Percentiles rank a stretch among this genome's conserved stretches.
These are phyloP conservation scores for Schizothorax lantsangensis DNA, from an alignment of 2,797 vertebrate species.

Conservation along the genomic window DNA sequence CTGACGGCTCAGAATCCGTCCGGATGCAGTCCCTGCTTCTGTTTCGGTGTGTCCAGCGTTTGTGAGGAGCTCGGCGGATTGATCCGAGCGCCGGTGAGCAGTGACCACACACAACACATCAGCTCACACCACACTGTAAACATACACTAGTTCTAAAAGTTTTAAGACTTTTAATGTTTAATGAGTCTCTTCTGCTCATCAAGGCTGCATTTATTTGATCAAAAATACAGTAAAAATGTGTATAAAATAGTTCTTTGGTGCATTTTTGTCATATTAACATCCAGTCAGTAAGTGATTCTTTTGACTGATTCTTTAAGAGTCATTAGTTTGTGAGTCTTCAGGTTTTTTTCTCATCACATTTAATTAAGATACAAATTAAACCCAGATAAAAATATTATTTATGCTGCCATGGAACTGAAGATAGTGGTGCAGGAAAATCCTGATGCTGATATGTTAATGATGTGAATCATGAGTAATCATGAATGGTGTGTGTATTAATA, in stretches of 20 bases:
- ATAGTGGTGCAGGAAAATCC: neutral
- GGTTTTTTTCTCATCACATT: neutral
- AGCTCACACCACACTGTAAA: too few species aligned
- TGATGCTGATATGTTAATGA: neutral
- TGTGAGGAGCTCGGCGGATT: constrained; percentile 87
- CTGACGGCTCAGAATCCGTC: constrained; percentile 72
- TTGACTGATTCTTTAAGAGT: neutral
- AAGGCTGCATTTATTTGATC: too few species aligned
- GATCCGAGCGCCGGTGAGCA: constrained; percentile 81
- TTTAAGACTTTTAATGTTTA: too few species aligned
- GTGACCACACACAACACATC: neutral
- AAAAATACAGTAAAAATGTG: too few species aligned
- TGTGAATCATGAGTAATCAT: neutral
- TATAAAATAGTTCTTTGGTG: too few species aligned
- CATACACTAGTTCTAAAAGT: too few species aligned
- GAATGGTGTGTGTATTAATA: neutral
- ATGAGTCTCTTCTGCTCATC: too few species aligned
- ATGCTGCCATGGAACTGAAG: too few species aligned
- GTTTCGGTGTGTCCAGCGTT: constrained; percentile 82
- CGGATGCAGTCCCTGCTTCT: constrained; percentile 90
- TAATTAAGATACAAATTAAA: neutral
- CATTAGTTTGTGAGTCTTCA: neutral
- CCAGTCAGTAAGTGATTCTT: neutral
- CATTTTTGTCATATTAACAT: too few species aligned
- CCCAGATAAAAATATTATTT: too few species aligned